phyloP scores from a whole-genome alignment of 2,888 invertebrate genomes.

The Cerastis leucographa region DNA sequence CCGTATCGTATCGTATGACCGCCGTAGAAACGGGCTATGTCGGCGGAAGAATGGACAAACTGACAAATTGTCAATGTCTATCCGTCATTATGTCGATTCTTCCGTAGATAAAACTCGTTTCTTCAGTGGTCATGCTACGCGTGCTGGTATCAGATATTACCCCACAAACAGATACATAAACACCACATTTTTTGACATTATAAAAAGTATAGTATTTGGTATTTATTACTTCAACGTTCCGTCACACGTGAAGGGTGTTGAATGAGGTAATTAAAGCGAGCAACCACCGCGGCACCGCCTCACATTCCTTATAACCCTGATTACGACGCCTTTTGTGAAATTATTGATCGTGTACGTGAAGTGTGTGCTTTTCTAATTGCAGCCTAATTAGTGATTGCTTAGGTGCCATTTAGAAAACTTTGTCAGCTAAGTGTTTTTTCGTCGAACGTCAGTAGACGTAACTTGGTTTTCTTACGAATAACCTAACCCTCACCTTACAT shows the following conservation, averaged over 20 bases:
- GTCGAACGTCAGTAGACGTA: not conserved
- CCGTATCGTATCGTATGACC: too few relatives aligned
- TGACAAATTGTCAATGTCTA: too few relatives aligned
- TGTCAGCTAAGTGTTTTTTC: not conserved
- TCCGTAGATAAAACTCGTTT: too few relatives aligned
- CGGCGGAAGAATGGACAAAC: too few relatives aligned
- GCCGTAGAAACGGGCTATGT: too few relatives aligned
- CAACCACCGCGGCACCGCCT: constrained; percentile 33
- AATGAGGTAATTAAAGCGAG: constrained; percentile 45
- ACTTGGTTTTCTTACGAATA: too few relatives aligned
- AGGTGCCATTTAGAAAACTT: constrained; percentile 1
- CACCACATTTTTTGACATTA: too few relatives aligned
- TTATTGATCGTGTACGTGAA: constrained; percentile 18
- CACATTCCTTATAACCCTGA: constrained; percentile 39
- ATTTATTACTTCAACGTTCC: constrained; percentile 29
- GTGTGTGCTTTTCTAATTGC: constrained; percentile 25
- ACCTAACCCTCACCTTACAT: not conserved
- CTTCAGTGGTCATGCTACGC: too few relatives aligned
- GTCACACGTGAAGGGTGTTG: constrained; percentile 45
- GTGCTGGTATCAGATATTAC: too few relatives aligned
- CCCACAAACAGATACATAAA: too few relatives aligned
- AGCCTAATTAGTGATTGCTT: not conserved
- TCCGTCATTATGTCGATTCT: too few relatives aligned
- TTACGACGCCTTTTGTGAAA: constrained; percentile 38
- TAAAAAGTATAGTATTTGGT: constrained; percentile 29